A percentile compares a stretch with the other conserved stretches of the same genome.
These are phyloP conservation scores for Sorex fumeus DNA, from an alignment of 2,113 vertebrate species.

Conservation along the genomic window DNA sequence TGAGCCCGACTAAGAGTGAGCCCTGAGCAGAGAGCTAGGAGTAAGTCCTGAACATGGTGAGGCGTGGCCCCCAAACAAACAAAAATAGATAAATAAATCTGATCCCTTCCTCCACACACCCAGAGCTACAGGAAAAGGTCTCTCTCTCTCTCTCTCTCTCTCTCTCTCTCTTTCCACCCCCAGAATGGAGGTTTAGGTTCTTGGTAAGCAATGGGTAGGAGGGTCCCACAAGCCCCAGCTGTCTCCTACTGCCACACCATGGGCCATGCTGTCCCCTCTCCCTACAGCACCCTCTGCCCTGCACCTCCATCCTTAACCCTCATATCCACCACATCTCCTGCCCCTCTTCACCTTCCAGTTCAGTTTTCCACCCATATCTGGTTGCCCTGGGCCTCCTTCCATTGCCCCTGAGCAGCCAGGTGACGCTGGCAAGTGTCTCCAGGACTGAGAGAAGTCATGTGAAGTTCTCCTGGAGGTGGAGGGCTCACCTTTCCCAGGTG, in stretches of 20 bases:
- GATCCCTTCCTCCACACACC: background rate
- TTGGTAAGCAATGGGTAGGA: too few relatives aligned
- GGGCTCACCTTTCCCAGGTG: slow-evolving; percentile 17
- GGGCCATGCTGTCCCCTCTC: background rate
- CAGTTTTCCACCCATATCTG: background rate
- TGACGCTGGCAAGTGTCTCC: background rate
- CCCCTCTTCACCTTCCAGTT: background rate
- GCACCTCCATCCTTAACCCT: background rate
- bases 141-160: background rate
- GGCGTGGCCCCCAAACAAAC: too few relatives aligned
- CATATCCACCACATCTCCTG: background rate
- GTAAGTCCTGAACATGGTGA: too few relatives aligned
- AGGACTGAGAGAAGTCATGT: background rate
- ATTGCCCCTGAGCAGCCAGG: background rate
- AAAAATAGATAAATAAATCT: too few relatives aligned
- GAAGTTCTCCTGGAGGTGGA: too few relatives aligned
- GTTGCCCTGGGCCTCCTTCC: background rate
- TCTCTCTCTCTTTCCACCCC: background rate
- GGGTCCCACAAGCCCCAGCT: background rate
- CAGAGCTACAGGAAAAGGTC: background rate
- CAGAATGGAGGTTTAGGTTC: background rate
- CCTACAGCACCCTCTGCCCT: background rate
- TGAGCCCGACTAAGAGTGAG: too few relatives aligned
- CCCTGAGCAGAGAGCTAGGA: too few relatives aligned
- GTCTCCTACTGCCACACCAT: background rate